Evolutionary conservation across 1,140 invertebrate species (phyloP).

Genomic region (Drosophila oshimai): DNA sequence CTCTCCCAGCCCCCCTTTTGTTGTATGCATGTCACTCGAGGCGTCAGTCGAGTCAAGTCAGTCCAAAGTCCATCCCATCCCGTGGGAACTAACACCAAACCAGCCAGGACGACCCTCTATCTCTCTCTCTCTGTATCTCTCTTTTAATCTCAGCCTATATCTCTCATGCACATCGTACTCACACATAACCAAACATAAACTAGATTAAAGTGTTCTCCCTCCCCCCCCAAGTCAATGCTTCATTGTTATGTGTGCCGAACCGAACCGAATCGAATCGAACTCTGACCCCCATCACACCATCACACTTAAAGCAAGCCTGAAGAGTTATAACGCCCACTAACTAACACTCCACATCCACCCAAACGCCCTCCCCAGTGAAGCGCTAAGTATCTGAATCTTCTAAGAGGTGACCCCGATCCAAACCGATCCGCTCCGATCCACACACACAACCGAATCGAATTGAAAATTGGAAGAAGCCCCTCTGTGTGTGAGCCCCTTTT

Average conservation of each 20-base stretch:
- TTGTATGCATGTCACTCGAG: constrained; percentile 51
- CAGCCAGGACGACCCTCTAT: background rate
- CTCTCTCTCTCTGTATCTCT: background rate
- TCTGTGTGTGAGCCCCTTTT: constrained; percentile 29
- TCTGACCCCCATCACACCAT: constrained; percentile 1
- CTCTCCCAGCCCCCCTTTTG: background rate
- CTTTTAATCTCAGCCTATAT: background rate
- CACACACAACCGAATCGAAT: background rate
- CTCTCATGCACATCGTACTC: background rate
- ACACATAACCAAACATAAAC: background rate
- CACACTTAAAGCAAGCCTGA: background rate
- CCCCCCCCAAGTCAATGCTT: background rate
- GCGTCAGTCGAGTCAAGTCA: background rate
- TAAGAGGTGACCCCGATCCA: background rate
- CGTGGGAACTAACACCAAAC: constrained; percentile 5
- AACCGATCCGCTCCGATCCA: background rate
- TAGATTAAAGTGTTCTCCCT: background rate
- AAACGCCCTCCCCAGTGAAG: background rate
- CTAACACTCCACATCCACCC: constrained; percentile 19
- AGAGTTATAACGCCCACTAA: constrained; percentile 34
- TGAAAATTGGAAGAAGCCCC: constrained; percentile 24
- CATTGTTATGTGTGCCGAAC: constrained; percentile 18
- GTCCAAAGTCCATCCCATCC: background rate
- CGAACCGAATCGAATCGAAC: constrained; percentile 15
- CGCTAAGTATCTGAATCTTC: constrained; percentile 18